These are phyloP conservation scores for Dryocosmus kuriphilus DNA, from an alignment of 2,888 invertebrate species.

Conservation along the genomic window DNA sequence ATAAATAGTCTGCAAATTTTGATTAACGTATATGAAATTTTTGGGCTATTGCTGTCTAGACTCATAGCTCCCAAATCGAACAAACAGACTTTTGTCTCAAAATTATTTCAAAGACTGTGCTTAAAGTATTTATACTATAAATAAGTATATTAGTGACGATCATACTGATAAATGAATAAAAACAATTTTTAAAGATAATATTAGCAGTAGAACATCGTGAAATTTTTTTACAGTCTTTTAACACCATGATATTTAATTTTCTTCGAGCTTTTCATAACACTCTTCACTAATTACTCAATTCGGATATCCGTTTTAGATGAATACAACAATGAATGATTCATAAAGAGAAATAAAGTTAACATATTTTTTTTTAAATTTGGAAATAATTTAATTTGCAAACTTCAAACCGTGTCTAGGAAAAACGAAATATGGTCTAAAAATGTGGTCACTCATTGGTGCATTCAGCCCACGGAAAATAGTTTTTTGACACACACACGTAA, in stretches of 20 bases:
- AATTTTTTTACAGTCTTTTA: background rate
- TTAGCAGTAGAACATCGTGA: background rate
- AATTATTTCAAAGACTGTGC: background rate
- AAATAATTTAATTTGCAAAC: background rate
- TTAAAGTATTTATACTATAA: background rate
- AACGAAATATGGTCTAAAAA: background rate
- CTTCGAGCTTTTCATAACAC: background rate
- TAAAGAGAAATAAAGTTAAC: background rate
- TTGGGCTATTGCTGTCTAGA: background rate
- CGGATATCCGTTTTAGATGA: constrained; percentile 15
- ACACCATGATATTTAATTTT: constrained; percentile 6
- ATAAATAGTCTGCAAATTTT: background rate
- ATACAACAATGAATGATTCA: constrained; percentile 23
- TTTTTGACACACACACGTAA: constrained; percentile 3
- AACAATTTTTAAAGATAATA: background rate
- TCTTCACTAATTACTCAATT: constrained; percentile 18
- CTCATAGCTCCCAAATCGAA: background rate
- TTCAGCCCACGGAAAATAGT: constrained; percentile 34
- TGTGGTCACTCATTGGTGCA: constrained; percentile 33
- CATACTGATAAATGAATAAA: background rate
- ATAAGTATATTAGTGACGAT: background rate
- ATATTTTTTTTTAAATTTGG: background rate
- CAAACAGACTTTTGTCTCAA: constrained; percentile 12
- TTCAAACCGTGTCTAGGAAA: background rate
- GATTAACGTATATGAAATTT: background rate